phyloP scores from a whole-genome alignment of 2,113 vertebrate genomes.

The Salvelinus alpinus region DNA sequence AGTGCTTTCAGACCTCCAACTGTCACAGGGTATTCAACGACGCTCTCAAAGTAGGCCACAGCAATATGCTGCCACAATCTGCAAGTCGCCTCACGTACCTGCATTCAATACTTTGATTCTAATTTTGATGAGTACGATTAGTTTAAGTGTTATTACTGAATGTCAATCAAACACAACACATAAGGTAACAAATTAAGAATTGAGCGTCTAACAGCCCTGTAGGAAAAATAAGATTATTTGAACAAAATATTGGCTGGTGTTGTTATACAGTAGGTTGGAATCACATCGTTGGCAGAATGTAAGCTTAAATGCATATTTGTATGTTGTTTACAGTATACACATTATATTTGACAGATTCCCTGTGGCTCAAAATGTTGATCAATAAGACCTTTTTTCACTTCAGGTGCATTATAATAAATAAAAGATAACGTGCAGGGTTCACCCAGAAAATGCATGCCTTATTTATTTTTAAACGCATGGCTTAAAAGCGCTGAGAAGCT shows the following conservation, averaged over 20 bases:
- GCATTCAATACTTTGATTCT: background rate
- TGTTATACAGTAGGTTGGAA: no score
- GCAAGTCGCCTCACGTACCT: background rate
- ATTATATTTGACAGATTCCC: background rate
- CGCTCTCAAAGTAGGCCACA: slow-evolving; percentile 34
- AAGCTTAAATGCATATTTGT: background rate
- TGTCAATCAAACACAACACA: background rate
- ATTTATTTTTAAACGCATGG: no score
- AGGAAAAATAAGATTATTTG: background rate
- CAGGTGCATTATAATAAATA: background rate
- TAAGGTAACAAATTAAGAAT: background rate
- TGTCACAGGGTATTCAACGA: slow-evolving; percentile 19
- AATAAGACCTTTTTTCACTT: background rate
- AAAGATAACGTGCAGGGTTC: background rate
- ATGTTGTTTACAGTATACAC: background rate
- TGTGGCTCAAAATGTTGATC: no score
- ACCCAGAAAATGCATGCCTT: no score
- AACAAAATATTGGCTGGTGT: background rate
- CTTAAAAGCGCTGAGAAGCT: slow-evolving; percentile 31
- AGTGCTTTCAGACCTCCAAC: slow-evolving; percentile 45
- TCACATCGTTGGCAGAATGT: background rate
- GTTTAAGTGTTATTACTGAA: no score
- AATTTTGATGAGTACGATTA: background rate
- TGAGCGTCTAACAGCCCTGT: background rate
- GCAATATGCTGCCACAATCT: background rate